phyloP scores from a whole-genome alignment of 2,888 invertebrate species.

The Dryocosmus kuriphilus region DNA sequence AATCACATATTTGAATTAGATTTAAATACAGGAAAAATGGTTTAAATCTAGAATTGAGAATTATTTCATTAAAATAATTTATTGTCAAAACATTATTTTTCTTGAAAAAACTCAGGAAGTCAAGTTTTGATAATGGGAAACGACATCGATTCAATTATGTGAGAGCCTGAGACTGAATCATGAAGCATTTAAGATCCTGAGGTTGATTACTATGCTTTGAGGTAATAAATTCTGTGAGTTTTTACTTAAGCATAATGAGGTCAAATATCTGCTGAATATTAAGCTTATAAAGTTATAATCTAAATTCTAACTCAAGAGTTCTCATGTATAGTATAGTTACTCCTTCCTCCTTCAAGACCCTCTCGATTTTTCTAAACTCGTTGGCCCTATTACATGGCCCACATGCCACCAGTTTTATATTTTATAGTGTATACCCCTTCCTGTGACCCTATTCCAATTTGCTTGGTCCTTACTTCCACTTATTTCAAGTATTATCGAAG shows the following conservation, averaged over 20 bases:
- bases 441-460: slow-evolving; percentile 47
- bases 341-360: slow-evolving; percentile 20
- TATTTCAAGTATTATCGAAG: background rate
- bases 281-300: slow-evolving; percentile 1
- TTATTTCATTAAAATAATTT: too few relatives aligned
- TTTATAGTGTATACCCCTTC: slow-evolving; percentile 35
- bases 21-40: too few relatives aligned
- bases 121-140: too few relatives aligned
- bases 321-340: slow-evolving; percentile 3
- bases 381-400: slow-evolving; percentile 45
- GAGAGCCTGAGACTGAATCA: background rate
- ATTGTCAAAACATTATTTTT: too few relatives aligned
- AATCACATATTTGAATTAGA: too few relatives aligned
- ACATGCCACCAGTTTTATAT: slow-evolving; percentile 42
- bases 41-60: too few relatives aligned
- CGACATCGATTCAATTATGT: too few relatives aligned
- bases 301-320: slow-evolving; percentile 8
- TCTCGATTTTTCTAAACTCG: background rate
- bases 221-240: background rate
- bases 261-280: background rate
- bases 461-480: slow-evolving; percentile 42
- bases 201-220: slow-evolving; percentile 1
- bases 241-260: slow-evolving; percentile 12
- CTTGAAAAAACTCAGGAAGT: too few relatives aligned
- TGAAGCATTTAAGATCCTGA: background rate